phyloP scores from a whole-genome alignment of 23 tunicate species.

The Styela plicata region DNA sequence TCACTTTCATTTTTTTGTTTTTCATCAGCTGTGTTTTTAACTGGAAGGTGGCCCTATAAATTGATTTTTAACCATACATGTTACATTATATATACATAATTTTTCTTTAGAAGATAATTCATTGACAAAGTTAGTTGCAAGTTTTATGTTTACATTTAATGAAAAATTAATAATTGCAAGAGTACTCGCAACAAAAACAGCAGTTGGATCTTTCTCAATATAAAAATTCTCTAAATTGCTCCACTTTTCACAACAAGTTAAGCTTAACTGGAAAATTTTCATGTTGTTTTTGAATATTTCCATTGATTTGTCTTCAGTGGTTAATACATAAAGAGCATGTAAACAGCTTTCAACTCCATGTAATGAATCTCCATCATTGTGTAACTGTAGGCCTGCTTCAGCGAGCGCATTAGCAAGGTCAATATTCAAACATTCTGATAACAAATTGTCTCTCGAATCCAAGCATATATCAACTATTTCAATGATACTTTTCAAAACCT shows the following conservation, averaged over 20 bases:
- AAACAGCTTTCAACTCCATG: neutral
- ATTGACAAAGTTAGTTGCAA: neutral
- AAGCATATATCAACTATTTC: slow-evolving; percentile 21
- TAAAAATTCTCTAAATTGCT: neutral
- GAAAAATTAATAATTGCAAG: neutral
- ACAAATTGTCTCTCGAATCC: neutral
- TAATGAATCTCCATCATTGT: neutral
- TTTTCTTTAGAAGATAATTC: neutral
- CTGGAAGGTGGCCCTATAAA: no score
- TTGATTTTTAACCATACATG: neutral
- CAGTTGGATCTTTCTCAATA: neutral
- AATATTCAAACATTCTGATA: neutral
- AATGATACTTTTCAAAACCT: slow-evolving; percentile 15
- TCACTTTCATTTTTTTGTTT: no score
- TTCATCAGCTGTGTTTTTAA: no score
- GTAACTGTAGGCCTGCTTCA: slow-evolving; percentile 14
- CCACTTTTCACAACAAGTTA: slow-evolving; percentile 24
- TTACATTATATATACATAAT: neutral
- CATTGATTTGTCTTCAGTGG: neutral
- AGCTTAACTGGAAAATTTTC: neutral
- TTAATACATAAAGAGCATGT: slow-evolving; percentile 13
- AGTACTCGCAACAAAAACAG: slow-evolving; percentile 4
- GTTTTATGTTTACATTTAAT: neutral
- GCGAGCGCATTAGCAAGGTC: slow-evolving; percentile 13
- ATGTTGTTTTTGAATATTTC: neutral